phyloP scores from a whole-genome alignment of 2,113 vertebrate genomes.

The Centrocercus urophasianus region DNA sequence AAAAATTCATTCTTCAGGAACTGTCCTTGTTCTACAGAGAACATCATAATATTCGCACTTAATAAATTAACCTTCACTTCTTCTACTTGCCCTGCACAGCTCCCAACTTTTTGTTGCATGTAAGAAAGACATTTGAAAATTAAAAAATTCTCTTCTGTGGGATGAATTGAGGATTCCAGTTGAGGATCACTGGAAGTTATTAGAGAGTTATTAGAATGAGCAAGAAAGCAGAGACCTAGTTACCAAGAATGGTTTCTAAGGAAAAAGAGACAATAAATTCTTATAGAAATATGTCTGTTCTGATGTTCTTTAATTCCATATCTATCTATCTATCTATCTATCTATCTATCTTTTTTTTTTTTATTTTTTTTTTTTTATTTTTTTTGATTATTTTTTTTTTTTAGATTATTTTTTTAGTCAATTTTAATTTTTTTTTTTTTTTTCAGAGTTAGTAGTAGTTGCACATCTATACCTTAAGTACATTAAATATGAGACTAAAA shows the following conservation, averaged over 20 bases:
- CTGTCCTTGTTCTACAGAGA: background rate
- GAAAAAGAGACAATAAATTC: background rate
- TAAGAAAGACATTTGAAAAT: constrained; percentile 60
- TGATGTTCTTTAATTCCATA: background rate
- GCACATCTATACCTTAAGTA: background rate
- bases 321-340: background rate
- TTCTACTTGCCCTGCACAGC: background rate
- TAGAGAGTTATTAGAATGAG: background rate
- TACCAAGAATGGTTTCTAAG: constrained; percentile 2
- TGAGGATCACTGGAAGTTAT: too few relatives aligned
- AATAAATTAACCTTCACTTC: constrained; percentile 64
- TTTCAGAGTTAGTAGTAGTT: background rate
- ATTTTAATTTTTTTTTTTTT: too few relatives aligned
- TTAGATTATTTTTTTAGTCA: too few relatives aligned
- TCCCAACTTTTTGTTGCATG: background rate
- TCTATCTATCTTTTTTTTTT: background rate
- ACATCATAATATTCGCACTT: background rate
- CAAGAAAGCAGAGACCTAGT: background rate
- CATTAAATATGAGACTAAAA: background rate
- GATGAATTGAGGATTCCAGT: background rate
- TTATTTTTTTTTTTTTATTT: background rate
- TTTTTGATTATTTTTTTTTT: background rate
- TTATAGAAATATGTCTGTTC: background rate
- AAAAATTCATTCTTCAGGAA: background rate
- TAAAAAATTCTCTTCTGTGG: constrained; percentile 19